Percentiles rank a stretch among this genome's conserved stretches.
Conservation (phyloP, 2,113 vertebrate species). For the Sapajus apella region DNA sequence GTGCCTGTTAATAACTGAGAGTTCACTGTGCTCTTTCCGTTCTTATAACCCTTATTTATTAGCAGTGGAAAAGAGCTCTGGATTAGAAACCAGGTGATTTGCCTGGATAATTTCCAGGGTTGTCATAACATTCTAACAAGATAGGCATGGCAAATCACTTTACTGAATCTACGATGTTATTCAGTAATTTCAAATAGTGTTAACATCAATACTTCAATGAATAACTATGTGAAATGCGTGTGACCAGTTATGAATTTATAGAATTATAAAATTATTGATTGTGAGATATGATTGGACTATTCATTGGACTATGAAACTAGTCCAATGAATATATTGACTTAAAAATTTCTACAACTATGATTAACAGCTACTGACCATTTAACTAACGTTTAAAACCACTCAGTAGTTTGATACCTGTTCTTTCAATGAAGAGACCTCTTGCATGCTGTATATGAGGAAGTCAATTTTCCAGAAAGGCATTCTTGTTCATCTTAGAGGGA, state of each 20-base stretch:
- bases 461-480: background rate
- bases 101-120: background rate
- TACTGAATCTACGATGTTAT: background rate
- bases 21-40: background rate
- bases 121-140: background rate
- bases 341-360: background rate
- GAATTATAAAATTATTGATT: background rate
- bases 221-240: background rate
- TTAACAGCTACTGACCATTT: background rate
- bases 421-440: background rate
- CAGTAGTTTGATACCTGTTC: background rate
- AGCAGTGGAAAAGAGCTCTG: background rate
- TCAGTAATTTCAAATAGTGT: background rate
- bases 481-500: background rate
- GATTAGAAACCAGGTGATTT: background rate
- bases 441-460: background rate
- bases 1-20: background rate
- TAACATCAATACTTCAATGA: background rate
- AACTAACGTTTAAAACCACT: slow-evolving; percentile 3
- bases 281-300: background rate
- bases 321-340: background rate
- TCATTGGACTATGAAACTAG: background rate
- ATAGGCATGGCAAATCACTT: background rate
- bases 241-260: background rate
- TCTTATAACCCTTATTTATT: background rate